Conservation (phyloP, 1,140 invertebrate genomes). For the Probaryconus sp. region DNA sequence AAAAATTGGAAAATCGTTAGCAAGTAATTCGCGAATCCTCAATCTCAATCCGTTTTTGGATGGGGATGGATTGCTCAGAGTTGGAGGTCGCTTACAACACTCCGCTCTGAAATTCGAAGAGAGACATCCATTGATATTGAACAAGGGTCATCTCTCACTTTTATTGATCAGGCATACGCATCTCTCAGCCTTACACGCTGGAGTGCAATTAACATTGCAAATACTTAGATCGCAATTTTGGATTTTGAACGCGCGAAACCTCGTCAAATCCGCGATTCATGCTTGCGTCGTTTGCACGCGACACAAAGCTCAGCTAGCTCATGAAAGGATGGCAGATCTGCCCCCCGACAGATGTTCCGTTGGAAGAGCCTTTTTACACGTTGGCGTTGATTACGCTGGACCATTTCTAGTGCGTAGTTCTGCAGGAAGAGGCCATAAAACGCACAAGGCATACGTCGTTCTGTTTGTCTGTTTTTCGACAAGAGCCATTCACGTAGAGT, state of each 20-base stretch:
- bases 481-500: too few species aligned
- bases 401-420: background rate
- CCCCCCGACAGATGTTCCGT: background rate
- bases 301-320: too few species aligned
- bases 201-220: conserved; percentile 32
- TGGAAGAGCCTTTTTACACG: background rate
- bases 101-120: background rate
- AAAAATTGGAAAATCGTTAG: too few species aligned
- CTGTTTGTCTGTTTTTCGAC: too few species aligned
- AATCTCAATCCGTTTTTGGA: background rate
- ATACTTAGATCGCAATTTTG: too few species aligned
- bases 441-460: too few species aligned
- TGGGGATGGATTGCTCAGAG: background rate
- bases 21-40: too few species aligned
- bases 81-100: background rate
- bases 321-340: background rate
- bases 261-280: too few species aligned
- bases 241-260: too few species aligned
- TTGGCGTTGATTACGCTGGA: conserved; percentile 3
- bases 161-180: conserved; percentile 53
- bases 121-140: conserved; percentile 1
- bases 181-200: conserved; percentile 49
- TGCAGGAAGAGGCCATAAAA: too few species aligned
- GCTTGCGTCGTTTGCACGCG: too few species aligned
- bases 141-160: conserved; percentile 38